These are phyloP conservation scores for Oreochromis mossambicus DNA, from an alignment of 2,797 vertebrate species.

Conservation along the genomic window DNA sequence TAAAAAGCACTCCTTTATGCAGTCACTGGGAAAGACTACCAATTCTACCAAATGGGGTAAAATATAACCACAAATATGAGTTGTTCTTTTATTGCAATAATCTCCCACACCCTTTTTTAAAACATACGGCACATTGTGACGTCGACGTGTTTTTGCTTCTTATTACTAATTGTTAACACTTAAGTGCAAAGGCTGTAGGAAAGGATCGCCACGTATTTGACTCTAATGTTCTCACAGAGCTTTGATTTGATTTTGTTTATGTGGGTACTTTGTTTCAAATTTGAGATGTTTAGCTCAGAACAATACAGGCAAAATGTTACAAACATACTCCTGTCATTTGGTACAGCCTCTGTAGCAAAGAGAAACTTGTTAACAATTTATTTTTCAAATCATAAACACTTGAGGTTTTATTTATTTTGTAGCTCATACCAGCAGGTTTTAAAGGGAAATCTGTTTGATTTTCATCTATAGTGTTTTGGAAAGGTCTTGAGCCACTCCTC, in stretches of 20 bases:
- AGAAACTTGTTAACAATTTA: not conserved
- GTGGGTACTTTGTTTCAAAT: not conserved
- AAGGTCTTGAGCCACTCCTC: not conserved
- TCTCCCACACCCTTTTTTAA: not conserved
- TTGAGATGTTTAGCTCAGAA: not conserved
- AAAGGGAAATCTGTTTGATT: not conserved
- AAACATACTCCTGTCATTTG: not conserved
- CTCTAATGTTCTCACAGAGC: not conserved
- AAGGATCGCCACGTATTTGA: not conserved
- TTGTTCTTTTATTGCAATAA: not conserved
- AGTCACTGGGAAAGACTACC: not conserved
- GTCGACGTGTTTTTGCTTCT: not conserved
- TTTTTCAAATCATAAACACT: not conserved
- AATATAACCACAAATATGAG: not conserved
- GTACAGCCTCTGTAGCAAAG: not conserved
- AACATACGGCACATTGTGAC: not conserved
- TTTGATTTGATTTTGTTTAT: not conserved
- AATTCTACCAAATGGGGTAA: not conserved
- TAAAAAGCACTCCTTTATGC: not conserved
- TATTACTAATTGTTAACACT: not conserved
- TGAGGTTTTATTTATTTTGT: not conserved
- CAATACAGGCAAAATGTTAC: not conserved
- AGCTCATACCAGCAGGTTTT: not conserved
- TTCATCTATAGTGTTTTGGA: not conserved
- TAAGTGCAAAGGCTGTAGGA: not conserved